These are phyloP conservation scores for Hirtodrosophila cameraria DNA, from an alignment of 2,888 invertebrate species.

Conservation along the genomic window DNA sequence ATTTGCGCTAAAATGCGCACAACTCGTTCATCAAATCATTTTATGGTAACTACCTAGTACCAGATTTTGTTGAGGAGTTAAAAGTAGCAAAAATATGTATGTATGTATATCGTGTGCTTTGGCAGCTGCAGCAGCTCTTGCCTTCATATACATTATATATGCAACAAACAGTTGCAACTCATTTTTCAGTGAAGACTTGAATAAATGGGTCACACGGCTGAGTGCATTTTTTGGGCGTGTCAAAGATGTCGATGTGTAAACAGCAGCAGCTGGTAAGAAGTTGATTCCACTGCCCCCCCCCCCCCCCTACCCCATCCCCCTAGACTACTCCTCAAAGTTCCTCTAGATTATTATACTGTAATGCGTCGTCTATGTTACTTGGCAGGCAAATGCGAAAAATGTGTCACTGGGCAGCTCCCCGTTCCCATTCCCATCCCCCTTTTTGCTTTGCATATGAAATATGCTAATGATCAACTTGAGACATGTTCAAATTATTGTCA, in stretches of 20 bases:
- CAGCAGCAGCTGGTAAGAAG: conserved; percentile 37
- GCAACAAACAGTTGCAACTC: conserved; percentile 49
- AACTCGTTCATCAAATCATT: conserved; percentile 76
- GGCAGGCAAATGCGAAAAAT: conserved; percentile 34
- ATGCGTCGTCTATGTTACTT: conserved; percentile 25
- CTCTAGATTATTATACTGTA: conserved; percentile 34
- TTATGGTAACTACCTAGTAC: conserved; percentile 55
- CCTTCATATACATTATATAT: conserved; percentile 54
- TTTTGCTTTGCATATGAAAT: conserved; percentile 62
- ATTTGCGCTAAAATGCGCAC: conserved; percentile 43
- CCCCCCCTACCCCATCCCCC: not conserved
- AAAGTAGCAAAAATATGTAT: conserved; percentile 12
- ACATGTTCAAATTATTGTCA: conserved; percentile 78
- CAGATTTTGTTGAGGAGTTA: conserved; percentile 21
- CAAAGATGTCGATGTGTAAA: conserved; percentile 70
- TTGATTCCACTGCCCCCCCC: conserved; percentile 2
- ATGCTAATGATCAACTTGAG: conserved; percentile 80
- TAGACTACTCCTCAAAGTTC: conserved; percentile 7
- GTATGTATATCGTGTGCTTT: conserved; percentile 11
- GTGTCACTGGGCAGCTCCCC: conserved; percentile 32
- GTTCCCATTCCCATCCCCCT: not conserved
- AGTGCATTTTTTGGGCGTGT: conserved; percentile 74
- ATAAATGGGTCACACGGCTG: conserved; percentile 77
- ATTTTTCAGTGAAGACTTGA: conserved; percentile 43
- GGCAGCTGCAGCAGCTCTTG: conserved; percentile 17